Percentiles rank a stretch among this genome's conserved stretches.
phyloP scores from a whole-genome alignment of 2,888 invertebrate genomes.

The Meloe dianella region DNA sequence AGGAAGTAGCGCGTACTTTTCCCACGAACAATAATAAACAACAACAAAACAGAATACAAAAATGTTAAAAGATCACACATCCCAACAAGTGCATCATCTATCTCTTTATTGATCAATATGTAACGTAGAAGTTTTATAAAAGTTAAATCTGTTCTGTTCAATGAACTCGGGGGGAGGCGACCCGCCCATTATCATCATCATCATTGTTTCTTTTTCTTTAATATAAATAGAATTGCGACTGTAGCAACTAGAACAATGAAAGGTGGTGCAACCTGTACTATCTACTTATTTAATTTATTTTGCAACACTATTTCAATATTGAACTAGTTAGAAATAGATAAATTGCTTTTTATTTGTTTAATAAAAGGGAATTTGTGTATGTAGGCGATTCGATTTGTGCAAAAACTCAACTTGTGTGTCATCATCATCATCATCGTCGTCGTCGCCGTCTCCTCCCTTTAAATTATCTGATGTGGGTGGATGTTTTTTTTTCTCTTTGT shows the following conservation, averaged over 20 bases:
- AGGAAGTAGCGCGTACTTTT: slow-evolving; percentile 46
- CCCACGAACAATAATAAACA: slow-evolving; percentile 42
- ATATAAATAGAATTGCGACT: slow-evolving; percentile 9
- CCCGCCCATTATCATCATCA: slow-evolving; percentile 14
- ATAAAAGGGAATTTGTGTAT: neutral
- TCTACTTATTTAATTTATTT: neutral
- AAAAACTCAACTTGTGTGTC: neutral
- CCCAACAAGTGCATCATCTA: no score
- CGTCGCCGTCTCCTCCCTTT: neutral
- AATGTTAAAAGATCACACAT: slow-evolving; percentile 31
- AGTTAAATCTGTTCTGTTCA: slow-evolving; percentile 17
- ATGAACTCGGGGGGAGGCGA: slow-evolving; percentile 30
- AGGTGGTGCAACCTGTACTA: slow-evolving; percentile 16
- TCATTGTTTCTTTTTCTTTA: neutral
- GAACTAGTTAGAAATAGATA: neutral
- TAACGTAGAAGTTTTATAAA: no score
- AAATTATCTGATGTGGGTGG: neutral
- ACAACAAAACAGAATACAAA: slow-evolving; percentile 9
- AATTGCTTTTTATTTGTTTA: no score
- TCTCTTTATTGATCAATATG: neutral
- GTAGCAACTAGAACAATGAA: slow-evolving; percentile 22
- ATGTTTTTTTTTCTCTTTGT: neutral
- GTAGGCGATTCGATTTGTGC: neutral
- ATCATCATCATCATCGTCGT: no score
- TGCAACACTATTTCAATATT: neutral